These are phyloP conservation scores for Agriopis aurantiaria DNA, from an alignment of 2,888 invertebrate genomes.

Conservation along the genomic window DNA sequence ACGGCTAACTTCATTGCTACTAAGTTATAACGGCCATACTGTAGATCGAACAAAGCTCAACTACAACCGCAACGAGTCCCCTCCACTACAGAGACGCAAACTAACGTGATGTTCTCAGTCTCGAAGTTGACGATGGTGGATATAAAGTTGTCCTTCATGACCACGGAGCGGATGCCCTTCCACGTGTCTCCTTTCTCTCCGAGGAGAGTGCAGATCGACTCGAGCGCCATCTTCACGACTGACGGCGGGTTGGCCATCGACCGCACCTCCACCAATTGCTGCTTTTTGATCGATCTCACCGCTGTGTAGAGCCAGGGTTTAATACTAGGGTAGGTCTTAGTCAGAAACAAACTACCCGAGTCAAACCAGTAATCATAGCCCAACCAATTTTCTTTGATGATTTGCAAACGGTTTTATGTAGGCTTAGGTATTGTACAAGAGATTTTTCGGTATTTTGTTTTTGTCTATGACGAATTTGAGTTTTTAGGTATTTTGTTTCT, in stretches of 20 bases:
- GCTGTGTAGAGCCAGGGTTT: slow-evolving; percentile 85
- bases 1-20: too few species aligned
- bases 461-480: slow-evolving; percentile 25
- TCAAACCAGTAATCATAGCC: background rate
- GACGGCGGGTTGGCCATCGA: slow-evolving; percentile 98
- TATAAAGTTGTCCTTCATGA: slow-evolving; percentile 98
- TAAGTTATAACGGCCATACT: too few species aligned
- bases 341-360: background rate
- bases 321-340: slow-evolving; percentile 53
- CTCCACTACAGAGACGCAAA: slow-evolving; percentile 67
- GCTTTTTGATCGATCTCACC: slow-evolving; percentile 98
- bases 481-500: slow-evolving; percentile 28
- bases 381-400: background rate
- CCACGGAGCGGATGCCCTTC: slow-evolving; percentile 96
- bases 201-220: slow-evolving; percentile 97
- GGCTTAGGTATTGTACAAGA: background rate
- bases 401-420: background rate
- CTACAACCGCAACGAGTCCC: slow-evolving; percentile 17
- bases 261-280: slow-evolving; percentile 97
- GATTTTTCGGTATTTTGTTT: slow-evolving; percentile 16
- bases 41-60: background rate
- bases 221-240: slow-evolving; percentile 96
- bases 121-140: slow-evolving; percentile 97
- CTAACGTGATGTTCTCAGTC: slow-evolving; percentile 97
- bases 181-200: slow-evolving; percentile 97